phyloP scores from a whole-genome alignment of 2,113 vertebrate genomes.

The Ceyx melanurus region DNA sequence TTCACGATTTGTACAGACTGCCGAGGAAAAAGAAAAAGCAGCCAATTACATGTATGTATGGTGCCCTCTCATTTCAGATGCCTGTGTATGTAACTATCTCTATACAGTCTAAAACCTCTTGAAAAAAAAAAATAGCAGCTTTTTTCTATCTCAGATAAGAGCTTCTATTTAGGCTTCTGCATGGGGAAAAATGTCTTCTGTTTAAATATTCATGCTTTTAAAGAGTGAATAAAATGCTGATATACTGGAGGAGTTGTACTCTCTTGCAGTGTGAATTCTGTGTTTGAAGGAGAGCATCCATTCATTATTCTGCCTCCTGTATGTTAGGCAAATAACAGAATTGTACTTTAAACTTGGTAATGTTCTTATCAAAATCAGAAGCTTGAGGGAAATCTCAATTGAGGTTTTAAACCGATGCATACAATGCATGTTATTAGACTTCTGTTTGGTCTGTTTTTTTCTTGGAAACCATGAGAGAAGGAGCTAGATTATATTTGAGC shows the following conservation, averaged over 20 bases:
- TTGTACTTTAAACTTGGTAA: constrained; percentile 4
- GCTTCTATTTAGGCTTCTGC: constrained; percentile 69
- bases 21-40: constrained; percentile 80
- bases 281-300: not conserved
- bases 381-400: not conserved
- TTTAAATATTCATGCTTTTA: constrained; percentile 73
- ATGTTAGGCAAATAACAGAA: not conserved
- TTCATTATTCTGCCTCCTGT: not conserved
- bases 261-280: constrained; percentile 23
- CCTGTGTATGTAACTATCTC: constrained; percentile 76
- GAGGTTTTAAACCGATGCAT: not conserved
- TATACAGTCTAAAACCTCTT: constrained; percentile 73
- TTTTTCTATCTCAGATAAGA: constrained; percentile 72
- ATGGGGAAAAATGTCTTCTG: constrained; percentile 54
- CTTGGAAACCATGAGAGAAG: not conserved
- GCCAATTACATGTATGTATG: constrained; percentile 85
- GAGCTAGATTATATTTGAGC: not conserved
- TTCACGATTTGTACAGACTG: constrained; percentile 79
- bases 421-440: not conserved
- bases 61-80: constrained; percentile 82
- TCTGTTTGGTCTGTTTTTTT: not conserved
- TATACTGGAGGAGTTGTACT: constrained; percentile 14
- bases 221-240: constrained; percentile 61
- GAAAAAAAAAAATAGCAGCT: constrained; percentile 41
- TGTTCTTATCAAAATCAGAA: not conserved